phyloP scores from a whole-genome alignment of 2,888 invertebrate species.

The Griposia aprilina region DNA sequence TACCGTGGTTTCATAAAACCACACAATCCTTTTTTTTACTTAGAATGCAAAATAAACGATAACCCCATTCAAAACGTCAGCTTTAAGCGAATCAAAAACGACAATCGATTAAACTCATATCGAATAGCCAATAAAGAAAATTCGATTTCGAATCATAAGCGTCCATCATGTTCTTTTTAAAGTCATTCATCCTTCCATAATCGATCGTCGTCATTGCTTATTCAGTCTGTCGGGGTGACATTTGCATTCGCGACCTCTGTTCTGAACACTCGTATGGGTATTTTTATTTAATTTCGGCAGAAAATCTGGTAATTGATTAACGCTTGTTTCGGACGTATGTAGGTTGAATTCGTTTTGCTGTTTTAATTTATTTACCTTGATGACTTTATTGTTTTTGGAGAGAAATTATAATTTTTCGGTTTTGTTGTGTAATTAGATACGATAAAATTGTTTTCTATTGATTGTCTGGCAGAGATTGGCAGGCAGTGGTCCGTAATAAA shows the following conservation, averaged over 20 bases:
- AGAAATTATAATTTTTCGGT: slow-evolving; percentile 39
- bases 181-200: slow-evolving; percentile 62
- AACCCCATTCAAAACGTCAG: background rate
- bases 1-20: too few species aligned
- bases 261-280: slow-evolving; percentile 37
- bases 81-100: slow-evolving; percentile 31
- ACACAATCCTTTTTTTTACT: too few species aligned
- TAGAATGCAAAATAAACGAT: background rate
- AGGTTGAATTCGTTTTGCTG: slow-evolving; percentile 40
- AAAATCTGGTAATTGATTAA: slow-evolving; percentile 67
- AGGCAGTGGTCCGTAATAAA: background rate
- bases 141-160: slow-evolving; percentile 60
- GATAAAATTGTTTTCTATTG: slow-evolving; percentile 22
- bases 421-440: background rate
- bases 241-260: slow-evolving; percentile 65
- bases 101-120: slow-evolving; percentile 52
- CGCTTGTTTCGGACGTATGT: slow-evolving; percentile 56
- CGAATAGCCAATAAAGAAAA: slow-evolving; percentile 60
- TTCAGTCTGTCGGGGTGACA: slow-evolving; percentile 61
- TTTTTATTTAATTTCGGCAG: slow-evolving; percentile 66
- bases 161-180: slow-evolving; percentile 66
- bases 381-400: slow-evolving; percentile 47
- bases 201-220: slow-evolving; percentile 68
- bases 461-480: background rate
- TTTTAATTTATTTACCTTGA: slow-evolving; percentile 42